These are phyloP conservation scores for Mycalesis mineus DNA, from an alignment of 2,888 invertebrate species.

Conservation along the genomic window DNA sequence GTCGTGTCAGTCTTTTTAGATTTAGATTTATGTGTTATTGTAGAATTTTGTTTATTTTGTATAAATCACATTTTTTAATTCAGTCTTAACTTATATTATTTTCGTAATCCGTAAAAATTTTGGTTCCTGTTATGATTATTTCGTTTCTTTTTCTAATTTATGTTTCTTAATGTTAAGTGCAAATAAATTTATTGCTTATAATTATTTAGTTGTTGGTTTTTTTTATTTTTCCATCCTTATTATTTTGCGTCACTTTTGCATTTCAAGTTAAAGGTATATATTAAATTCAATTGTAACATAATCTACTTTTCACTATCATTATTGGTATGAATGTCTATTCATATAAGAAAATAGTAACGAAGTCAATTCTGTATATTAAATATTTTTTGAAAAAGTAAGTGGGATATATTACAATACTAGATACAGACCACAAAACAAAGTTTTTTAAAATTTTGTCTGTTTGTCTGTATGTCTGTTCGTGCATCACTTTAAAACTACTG, in stretches of 20 bases:
- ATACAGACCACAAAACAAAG: too few species aligned
- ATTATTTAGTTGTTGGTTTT: slow-evolving; percentile 47
- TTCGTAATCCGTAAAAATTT: slow-evolving; percentile 45
- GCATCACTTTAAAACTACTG: too few species aligned
- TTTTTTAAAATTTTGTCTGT: too few species aligned
- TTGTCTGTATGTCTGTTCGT: too few species aligned
- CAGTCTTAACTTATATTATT: slow-evolving; percentile 40
- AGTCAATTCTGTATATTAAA: too few species aligned
- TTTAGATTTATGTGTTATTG: slow-evolving; percentile 43
- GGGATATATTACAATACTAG: too few species aligned
- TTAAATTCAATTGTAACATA: too few species aligned
- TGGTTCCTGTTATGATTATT: slow-evolving; percentile 79
- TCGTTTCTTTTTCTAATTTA: slow-evolving; percentile 64
- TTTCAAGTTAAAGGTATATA: not conserved
- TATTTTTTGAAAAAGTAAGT: too few species aligned
- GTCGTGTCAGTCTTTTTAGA: slow-evolving; percentile 29
- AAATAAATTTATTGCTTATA: slow-evolving; percentile 76
- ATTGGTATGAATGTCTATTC: too few species aligned
- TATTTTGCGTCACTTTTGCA: not conserved
- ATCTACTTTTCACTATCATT: too few species aligned
- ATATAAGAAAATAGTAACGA: too few species aligned
- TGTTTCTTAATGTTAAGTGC: slow-evolving; percentile 64
- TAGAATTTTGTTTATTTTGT: slow-evolving; percentile 47
- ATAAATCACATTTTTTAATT: slow-evolving; percentile 38
- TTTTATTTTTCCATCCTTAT: slow-evolving; percentile 28